Evolutionary conservation across 2,797 vertebrate species (phyloP), one percentile per base, ranked within the genome.

Genomic region (Anomalospiza imberbis): DNA sequence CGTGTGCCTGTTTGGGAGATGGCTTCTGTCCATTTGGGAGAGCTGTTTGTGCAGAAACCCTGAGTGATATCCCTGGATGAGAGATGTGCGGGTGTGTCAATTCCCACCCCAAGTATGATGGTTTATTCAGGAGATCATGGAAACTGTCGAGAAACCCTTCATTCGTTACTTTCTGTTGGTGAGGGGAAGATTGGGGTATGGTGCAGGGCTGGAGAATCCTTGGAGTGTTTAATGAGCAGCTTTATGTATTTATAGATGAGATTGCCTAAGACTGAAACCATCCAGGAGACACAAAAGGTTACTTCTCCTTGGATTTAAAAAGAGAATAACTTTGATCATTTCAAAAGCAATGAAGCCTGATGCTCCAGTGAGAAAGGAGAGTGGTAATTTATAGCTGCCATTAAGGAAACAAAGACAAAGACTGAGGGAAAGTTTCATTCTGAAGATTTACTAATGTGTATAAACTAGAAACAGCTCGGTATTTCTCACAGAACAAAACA

Each of bases 251-350:
- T 96, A 79, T 95, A 92, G 92, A 96, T 91, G 62, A 88, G 66
- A 93, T 93, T 96, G 95, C 87, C 93, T 87, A 71, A 77, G 88
- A 89, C 79, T 87, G 90, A 96, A 94, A 89, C 87, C 1, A 2
- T 80, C 93, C 88, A 65, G 66, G 77, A 78, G 81, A 61, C 91
- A 97, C 96, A 98, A 98, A 97, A 85, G 96, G 73, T 94, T 93
- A 92, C 88, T 97, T 97, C 88, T 94, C 91, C 82, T 60, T 94
- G 96, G 96, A 96, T 97, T 97, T 97, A 97, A 93, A 96, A 97
- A 96, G 97, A 93, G 95, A 97, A 94, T 96, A 97, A 98, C 98
- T 98, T 98, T 96, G 97, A 98, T 98, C 97, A 86, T 97, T 98
- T 98, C 97, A 97, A 97, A 97, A 97, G 96, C 97, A 97, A 79